Percentiles rank a stretch among this genome's conserved stretches.
These are phyloP conservation scores for Carapus acus DNA, from an alignment of 2,797 vertebrate species.

Conservation along the genomic window DNA sequence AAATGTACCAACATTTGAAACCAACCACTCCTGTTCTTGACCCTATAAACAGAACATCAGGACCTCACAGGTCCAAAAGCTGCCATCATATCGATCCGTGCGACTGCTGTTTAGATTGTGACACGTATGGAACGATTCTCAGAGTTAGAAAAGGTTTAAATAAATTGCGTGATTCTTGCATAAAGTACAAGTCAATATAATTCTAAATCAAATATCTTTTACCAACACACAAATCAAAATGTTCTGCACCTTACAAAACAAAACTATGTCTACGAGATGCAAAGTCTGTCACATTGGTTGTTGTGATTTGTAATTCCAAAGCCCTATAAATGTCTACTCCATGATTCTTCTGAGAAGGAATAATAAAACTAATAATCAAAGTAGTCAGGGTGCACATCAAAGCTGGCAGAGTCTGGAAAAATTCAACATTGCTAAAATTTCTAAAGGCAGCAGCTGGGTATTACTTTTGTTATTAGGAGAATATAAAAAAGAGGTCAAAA, in stretches of 20 bases:
- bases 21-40: constrained; percentile 18
- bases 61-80: constrained; percentile 32
- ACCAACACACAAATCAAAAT: constrained; percentile 10
- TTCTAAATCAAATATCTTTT: constrained; percentile 16
- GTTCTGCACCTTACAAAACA: constrained; percentile 20
- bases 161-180: constrained; percentile 30
- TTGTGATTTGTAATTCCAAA: no score
- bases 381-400: constrained; percentile 40
- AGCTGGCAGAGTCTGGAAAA: constrained; percentile 44
- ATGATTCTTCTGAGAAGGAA: constrained; percentile 5
- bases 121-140: constrained; percentile 46
- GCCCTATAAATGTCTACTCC: no score
- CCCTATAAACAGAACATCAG: constrained; percentile 27
- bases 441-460: constrained; percentile 67
- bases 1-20: constrained; percentile 12
- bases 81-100: constrained; percentile 34
- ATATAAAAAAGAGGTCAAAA: constrained; percentile 65
- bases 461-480: constrained; percentile 48
- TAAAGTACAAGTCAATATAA: constrained; percentile 35
- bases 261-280: neutral
- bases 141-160: constrained; percentile 46
- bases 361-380: constrained; percentile 9
- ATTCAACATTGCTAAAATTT: constrained; percentile 52
- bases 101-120: constrained; percentile 33
- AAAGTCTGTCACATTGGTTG: no score